Evolutionary conservation across 2,113 vertebrate genomes (phyloP).

Genomic region (Tichodroma muraria): DNA sequence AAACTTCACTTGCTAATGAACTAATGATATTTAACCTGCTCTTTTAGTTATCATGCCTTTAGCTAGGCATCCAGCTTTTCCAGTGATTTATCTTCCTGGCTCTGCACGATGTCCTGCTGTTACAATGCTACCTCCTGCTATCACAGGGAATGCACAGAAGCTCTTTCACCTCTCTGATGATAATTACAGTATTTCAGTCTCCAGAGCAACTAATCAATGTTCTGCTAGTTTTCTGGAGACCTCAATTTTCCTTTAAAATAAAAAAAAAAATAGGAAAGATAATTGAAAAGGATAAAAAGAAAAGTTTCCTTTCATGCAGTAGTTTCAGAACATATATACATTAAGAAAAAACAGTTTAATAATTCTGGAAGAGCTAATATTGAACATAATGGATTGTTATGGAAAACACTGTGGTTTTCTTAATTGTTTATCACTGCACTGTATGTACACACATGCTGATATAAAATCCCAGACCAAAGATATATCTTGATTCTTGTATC

Average conservation of each 20-base stretch:
- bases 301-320: neutral
- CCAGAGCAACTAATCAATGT: neutral
- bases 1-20: neutral
- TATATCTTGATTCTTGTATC: neutral
- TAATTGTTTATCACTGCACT: neutral
- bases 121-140: neutral
- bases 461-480: neutral
- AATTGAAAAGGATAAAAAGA: neutral
- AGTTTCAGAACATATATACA: neutral
- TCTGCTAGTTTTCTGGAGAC: neutral
- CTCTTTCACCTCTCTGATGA: neutral
- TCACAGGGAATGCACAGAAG: neutral
- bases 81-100: neutral
- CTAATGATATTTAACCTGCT: neutral
- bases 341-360: neutral
- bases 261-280: neutral
- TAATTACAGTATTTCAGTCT: constrained; percentile 2
- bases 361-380: neutral
- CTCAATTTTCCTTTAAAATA: neutral
- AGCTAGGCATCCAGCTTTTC: neutral
- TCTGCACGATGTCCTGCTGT: neutral
- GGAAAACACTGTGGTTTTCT: neutral
- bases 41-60: neutral
- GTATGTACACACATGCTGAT: neutral
- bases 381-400: neutral